phyloP scores from a whole-genome alignment of 2,113 vertebrate species.

The Burhinus oedicnemus region DNA sequence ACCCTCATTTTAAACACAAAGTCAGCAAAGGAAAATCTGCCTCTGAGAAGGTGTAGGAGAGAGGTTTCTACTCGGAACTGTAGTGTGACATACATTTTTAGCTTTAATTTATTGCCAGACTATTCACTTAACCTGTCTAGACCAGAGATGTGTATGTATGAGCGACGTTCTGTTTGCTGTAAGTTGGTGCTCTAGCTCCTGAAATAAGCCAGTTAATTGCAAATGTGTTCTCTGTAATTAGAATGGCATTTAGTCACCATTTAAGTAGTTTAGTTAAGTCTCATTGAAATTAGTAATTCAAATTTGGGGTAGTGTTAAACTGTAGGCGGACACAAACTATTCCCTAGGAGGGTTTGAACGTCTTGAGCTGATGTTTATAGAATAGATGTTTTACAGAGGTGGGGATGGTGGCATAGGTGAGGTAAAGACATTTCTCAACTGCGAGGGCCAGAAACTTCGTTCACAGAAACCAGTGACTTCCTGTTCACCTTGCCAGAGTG shows the following conservation, averaged over 20 bases:
- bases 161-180: neutral
- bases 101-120: slow-evolving; percentile 12
- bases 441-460: neutral
- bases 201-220: slow-evolving; percentile 44
- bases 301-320: slow-evolving; percentile 21
- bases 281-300: slow-evolving; percentile 55
- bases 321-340: neutral
- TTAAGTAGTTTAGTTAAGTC: slow-evolving; percentile 60
- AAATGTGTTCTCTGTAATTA: slow-evolving; percentile 58
- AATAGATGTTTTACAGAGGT: neutral
- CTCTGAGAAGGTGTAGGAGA: neutral
- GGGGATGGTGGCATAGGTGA: neutral
- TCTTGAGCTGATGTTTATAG: neutral
- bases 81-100: neutral
- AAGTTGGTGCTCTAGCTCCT: slow-evolving; percentile 1
- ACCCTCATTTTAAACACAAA: neutral
- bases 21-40: neutral
- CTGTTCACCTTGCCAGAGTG: neutral
- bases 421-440: neutral
- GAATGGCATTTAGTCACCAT: slow-evolving; percentile 39
- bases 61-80: neutral
- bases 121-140: slow-evolving; percentile 51
- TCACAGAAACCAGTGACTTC: neutral
- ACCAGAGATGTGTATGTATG: slow-evolving; percentile 41
- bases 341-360: neutral